A percentile compares a stretch with the other conserved stretches of the same genome.
Evolutionary conservation across 2,113 vertebrate genomes (phyloP).

Genomic region (Macroglossus sobrinus): DNA sequence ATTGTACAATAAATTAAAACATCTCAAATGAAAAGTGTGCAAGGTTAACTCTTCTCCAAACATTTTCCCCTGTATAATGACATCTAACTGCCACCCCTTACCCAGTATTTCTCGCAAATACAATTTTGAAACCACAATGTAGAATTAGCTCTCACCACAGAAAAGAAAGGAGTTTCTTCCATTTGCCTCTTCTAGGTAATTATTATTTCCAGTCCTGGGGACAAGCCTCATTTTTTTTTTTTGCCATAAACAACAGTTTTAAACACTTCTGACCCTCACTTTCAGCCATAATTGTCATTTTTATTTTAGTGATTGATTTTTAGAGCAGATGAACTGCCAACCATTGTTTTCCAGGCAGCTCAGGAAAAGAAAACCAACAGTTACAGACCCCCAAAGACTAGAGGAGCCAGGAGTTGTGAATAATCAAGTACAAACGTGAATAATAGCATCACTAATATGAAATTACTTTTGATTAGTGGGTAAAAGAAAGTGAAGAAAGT

Average conservation of each 20-base stretch:
- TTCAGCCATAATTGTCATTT: constrained; percentile 41
- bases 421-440: neutral
- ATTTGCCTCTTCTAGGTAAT: constrained; percentile 27
- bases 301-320: constrained; percentile 45
- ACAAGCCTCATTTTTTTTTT: constrained; percentile 42
- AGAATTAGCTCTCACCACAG: constrained; percentile 52
- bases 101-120: constrained; percentile 67
- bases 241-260: constrained; percentile 48
- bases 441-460: neutral
- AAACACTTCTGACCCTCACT: constrained; percentile 11
- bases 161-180: constrained; percentile 39
- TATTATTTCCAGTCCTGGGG: constrained; percentile 48
- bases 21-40: constrained; percentile 57
- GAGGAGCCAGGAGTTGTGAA: neutral
- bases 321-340: constrained; percentile 12
- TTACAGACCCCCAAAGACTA: neutral
- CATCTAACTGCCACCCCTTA: constrained; percentile 59
- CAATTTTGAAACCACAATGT: constrained; percentile 63
- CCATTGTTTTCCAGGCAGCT: neutral
- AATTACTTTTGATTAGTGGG: constrained; percentile 17
- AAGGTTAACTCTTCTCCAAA: constrained; percentile 64
- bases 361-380: constrained; percentile 17
- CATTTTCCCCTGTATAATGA: constrained; percentile 36
- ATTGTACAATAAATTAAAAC: constrained; percentile 70
- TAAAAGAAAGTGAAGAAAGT: constrained; percentile 25